Evolutionary conservation across 2,797 vertebrate genomes (phyloP), one percentile per base, ranked within the genome.

Genomic region (Lutjanus argentimaculatus): DNA sequence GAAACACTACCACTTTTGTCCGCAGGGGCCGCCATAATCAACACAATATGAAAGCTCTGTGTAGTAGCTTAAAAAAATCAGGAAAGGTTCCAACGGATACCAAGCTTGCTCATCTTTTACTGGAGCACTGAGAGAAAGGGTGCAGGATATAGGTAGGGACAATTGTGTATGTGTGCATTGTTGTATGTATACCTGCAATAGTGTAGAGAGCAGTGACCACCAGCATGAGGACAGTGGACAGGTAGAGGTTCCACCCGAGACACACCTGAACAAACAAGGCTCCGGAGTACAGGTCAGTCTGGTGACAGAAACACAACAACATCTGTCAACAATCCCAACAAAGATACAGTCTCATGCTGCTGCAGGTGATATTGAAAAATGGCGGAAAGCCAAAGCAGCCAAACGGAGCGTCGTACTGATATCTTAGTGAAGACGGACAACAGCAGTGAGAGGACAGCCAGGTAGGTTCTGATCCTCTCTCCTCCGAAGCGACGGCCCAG

Each of bases 401-500:
- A 36, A 17, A 48, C 5, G 15, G 9, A n/a, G 55, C 30, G 25
- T 87, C 96, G 88, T 93, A 99, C 98, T 7, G 97, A 99, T 90
- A 99, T 99, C 94, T 98, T 98, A 79, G 97, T 99, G 93, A 98
- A 98, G 91, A 98, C 83, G 0, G 97, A 99, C 86, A 99, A 89
- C 91, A 99, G 82, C 69, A 99, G 94, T 0, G 95, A 97, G 84
- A 99, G 95, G 72, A 95, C 93, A 0, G 97, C 97, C 84, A 98
- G 94, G 85, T 97, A 98, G 43, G 95, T 95, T 64, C 95, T 91
- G 79, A 99, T 98, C 87, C 97, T 93, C 88, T 96, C 95, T 8
- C 97, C 97, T 46, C 98, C 98, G 1, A 97, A 99, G 7, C 98
- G 96, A 10, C 93, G 94, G 72, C 97, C 97, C 48, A 99, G 93